Evolutionary conservation across 2,797 vertebrate genomes (phyloP).

Genomic region (Strix occidentalis): DNA sequence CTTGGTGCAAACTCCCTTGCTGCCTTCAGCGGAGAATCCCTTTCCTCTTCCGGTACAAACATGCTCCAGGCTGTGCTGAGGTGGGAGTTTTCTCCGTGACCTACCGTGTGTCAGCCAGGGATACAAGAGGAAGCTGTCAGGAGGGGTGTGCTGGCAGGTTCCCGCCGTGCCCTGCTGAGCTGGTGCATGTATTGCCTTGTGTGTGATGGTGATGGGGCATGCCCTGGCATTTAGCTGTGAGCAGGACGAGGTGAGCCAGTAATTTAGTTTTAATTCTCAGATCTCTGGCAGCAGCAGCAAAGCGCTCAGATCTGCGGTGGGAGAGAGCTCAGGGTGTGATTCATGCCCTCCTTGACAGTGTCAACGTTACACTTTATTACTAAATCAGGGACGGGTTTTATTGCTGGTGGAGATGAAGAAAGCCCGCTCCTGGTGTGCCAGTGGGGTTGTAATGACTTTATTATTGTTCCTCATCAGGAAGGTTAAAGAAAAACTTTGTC

Average conservation of each 20-base stretch:
- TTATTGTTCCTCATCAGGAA: not conserved
- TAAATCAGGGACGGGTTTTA: not conserved
- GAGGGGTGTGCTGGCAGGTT: not conserved
- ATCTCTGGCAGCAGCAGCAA: not conserved
- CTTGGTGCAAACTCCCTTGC: fast-evolving
- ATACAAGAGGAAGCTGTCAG: not conserved
- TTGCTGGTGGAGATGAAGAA: not conserved
- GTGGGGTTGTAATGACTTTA: not conserved
- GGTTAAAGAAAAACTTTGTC: not conserved
- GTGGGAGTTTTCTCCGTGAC: not conserved
- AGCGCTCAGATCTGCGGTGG: not conserved
- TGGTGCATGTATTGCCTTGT: not conserved
- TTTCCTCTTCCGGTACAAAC: not conserved
- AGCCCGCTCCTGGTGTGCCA: not conserved
- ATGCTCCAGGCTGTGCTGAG: not conserved
- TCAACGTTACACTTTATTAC: not conserved
- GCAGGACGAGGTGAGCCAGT: not conserved
- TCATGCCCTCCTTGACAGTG: not conserved
- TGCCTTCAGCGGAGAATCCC: not conserved
- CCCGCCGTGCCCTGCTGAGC: not conserved
- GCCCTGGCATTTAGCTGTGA: not conserved
- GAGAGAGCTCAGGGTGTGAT: not conserved
- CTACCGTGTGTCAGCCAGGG: not conserved
- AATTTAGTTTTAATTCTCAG: not conserved
- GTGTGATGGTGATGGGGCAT: not conserved